Conservation (phyloP, 2,113 vertebrate genomes). For the Balaenoptera acutorostrata region DNA sequence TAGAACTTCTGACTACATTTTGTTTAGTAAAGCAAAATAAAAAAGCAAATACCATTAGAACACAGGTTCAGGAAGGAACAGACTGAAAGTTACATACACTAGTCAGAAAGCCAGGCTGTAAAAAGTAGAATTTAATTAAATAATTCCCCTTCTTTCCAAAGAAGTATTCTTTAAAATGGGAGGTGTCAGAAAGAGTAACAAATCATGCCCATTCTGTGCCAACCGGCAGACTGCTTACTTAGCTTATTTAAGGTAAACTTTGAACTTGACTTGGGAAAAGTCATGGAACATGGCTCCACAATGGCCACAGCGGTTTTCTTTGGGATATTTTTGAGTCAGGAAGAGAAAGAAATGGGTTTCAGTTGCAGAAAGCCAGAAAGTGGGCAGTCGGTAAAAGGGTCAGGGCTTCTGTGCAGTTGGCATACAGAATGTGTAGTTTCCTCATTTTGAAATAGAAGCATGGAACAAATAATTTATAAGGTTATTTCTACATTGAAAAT, state of each 20-base stretch:
- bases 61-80: neutral
- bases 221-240: neutral
- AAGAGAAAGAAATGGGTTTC: neutral
- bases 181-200: neutral
- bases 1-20: conserved; percentile 15
- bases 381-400: neutral
- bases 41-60: neutral
- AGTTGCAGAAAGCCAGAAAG: neutral
- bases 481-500: neutral
- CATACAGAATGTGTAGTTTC: neutral
- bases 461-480: neutral
- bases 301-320: neutral
- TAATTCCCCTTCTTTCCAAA: neutral
- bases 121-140: conserved; percentile 27
- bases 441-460: neutral
- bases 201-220: neutral
- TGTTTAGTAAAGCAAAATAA: neutral
- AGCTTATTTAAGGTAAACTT: neutral
- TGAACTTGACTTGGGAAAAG: neutral
- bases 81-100: neutral
- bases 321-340: neutral
- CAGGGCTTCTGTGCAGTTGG: neutral
- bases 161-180: conserved; percentile 22
- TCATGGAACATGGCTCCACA: neutral
- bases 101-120: neutral